phyloP scores from a whole-genome alignment of 2,888 invertebrate species.

The Drosophila koepferae region DNA sequence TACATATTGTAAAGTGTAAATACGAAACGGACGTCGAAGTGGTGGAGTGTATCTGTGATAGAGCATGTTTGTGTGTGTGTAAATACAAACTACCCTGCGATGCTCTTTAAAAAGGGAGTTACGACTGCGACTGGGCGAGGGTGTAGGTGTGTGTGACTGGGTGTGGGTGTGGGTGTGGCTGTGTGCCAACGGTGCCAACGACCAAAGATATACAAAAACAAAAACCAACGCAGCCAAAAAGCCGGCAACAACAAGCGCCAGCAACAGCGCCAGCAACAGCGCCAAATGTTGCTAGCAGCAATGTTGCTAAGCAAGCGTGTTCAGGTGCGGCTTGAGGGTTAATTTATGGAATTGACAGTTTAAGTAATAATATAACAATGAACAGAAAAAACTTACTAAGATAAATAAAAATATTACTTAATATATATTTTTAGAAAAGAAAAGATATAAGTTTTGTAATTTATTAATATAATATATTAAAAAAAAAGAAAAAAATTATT shows the following conservation, averaged over 20 bases:
- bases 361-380: too few relatives aligned
- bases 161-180: slow-evolving; percentile 34
- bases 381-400: too few relatives aligned
- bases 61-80: slow-evolving; percentile 27
- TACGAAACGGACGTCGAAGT: slow-evolving; percentile 60
- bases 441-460: too few relatives aligned
- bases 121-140: background rate
- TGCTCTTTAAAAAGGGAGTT: slow-evolving; percentile 23
- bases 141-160: slow-evolving; percentile 1
- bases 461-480: too few relatives aligned
- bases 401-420: background rate
- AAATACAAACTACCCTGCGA: slow-evolving; percentile 68
- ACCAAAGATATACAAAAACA: slow-evolving; percentile 45
- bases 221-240: slow-evolving; percentile 62
- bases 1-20: slow-evolving; percentile 64
- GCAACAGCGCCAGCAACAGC: too few relatives aligned
- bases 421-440: too few relatives aligned
- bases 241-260: slow-evolving; percentile 72
- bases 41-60: slow-evolving; percentile 27
- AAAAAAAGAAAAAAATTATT: too few relatives aligned
- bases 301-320: slow-evolving; percentile 36
- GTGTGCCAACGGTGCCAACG: slow-evolving; percentile 53
- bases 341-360: background rate
- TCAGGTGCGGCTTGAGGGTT: slow-evolving; percentile 35
- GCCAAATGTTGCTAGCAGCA: slow-evolving; percentile 62